Percentiles rank a stretch among this genome's conserved stretches.
Conservation (phyloP, 2,113 vertebrate genomes). For the Crotophaga sulcirostris region DNA sequence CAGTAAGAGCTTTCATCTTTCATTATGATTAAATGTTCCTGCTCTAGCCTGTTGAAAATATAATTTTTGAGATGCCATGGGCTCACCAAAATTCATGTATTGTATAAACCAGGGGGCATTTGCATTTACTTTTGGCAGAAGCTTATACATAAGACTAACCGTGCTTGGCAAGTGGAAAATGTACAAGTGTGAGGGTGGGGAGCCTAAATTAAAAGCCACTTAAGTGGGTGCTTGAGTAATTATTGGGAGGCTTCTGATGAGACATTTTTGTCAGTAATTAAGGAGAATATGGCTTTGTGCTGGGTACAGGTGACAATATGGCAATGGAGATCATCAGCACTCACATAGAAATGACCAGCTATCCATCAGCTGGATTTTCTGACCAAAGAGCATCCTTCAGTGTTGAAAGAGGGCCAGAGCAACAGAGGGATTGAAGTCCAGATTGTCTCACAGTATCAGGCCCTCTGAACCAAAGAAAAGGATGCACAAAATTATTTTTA, state of each 20-base stretch:
- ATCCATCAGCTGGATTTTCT: neutral
- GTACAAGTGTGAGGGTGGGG: neutral
- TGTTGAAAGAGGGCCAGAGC: neutral
- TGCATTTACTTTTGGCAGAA: neutral
- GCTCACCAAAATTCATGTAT: neutral
- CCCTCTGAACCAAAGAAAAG: neutral
- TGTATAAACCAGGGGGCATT: neutral
- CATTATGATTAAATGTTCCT: neutral
- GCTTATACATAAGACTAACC: neutral
- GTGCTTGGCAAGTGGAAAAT: neutral
- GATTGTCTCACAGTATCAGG: neutral
- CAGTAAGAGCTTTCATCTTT: conserved; percentile 11
- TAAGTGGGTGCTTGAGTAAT: conserved; percentile 55
- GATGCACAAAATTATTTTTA: neutral
- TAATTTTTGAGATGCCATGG: neutral
- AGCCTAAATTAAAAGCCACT: conserved; percentile 60
- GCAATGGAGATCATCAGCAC: neutral
- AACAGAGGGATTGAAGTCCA: neutral
- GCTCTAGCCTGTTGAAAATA: neutral
- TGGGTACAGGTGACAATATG: conserved; percentile 13
- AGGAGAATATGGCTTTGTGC: conserved; percentile 15
- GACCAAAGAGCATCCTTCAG: neutral
- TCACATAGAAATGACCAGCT: neutral
- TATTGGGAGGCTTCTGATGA: conserved; percentile 43
- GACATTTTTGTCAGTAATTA: conserved; percentile 54